phyloP scores from a whole-genome alignment of 2,113 vertebrate genomes.

The Antidorcas marsupialis region DNA sequence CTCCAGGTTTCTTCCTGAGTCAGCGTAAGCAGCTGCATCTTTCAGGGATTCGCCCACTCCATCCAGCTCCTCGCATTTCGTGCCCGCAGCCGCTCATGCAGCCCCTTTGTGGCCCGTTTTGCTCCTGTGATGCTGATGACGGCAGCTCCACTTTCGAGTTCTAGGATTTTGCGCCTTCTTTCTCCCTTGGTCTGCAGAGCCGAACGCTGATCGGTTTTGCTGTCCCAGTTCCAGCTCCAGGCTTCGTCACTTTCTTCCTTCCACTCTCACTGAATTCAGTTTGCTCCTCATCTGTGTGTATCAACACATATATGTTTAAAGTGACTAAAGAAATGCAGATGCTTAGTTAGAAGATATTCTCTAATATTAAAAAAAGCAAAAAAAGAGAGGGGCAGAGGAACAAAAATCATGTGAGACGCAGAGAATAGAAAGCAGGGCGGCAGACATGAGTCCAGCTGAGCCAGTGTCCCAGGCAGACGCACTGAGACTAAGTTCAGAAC shows the following conservation, averaged over 20 bases:
- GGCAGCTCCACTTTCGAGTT: accelerated
- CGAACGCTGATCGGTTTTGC: neutral
- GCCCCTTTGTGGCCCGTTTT: neutral
- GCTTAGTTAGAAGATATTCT: neutral
- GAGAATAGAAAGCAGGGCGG: accelerated
- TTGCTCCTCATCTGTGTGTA: neutral
- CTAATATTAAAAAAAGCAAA: neutral
- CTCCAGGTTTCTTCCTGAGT: neutral
- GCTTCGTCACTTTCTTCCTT: neutral
- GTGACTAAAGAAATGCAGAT: neutral
- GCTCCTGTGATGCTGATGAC: accelerated
- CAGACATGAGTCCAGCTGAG: neutral
- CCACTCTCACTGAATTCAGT: neutral
- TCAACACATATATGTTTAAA: neutral
- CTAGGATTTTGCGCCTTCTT: accelerated
- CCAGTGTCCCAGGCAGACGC: too few relatives aligned
- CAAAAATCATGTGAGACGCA: neutral
- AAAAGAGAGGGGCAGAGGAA: neutral
- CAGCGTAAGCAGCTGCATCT: neutral
- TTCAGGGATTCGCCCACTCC: too few relatives aligned
- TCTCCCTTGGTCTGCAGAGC: accelerated
- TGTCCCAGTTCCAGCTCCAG: accelerated
- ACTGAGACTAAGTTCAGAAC: too few relatives aligned
- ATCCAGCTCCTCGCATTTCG: too few relatives aligned
- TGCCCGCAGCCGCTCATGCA: accelerated